Conservation (phyloP, 2,113 vertebrate species). For the Carettochelys insculpta region DNA sequence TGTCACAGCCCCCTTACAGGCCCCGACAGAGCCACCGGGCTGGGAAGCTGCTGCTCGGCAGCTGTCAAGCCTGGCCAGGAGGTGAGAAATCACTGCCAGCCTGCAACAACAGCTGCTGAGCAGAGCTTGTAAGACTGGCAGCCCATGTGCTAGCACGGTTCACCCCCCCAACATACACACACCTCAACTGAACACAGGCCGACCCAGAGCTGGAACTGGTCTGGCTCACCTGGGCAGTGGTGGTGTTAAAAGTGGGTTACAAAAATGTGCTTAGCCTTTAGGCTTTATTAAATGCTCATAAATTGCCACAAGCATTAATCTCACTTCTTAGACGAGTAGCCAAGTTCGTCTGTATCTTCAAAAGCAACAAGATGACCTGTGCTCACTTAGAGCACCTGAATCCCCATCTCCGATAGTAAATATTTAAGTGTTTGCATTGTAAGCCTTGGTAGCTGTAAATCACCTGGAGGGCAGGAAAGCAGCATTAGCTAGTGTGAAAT, state of each 20-base stretch:
- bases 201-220: not conserved
- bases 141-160: too few species aligned
- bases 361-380: too few species aligned
- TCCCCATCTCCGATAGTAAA: not conserved
- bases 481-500: not conserved
- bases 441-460: not conserved
- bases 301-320: not conserved
- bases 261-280: not conserved
- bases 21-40: not conserved
- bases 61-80: not conserved
- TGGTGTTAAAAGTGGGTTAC: not conserved
- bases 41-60: not conserved
- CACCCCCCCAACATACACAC: not conserved
- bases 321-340: too few species aligned
- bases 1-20: accelerated
- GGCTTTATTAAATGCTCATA: not conserved
- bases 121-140: not conserved
- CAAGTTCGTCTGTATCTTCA: too few species aligned
- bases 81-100: not conserved
- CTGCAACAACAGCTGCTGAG: not conserved
- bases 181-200: not conserved
- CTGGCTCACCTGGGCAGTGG: not conserved
- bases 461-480: not conserved
- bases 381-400: not conserved
- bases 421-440: not conserved